Percentiles rank a stretch among this genome's conserved stretches.
These are phyloP conservation scores for Aeoliscus strigatus DNA, from an alignment of 2,797 vertebrate genomes.

Conservation along the genomic window DNA sequence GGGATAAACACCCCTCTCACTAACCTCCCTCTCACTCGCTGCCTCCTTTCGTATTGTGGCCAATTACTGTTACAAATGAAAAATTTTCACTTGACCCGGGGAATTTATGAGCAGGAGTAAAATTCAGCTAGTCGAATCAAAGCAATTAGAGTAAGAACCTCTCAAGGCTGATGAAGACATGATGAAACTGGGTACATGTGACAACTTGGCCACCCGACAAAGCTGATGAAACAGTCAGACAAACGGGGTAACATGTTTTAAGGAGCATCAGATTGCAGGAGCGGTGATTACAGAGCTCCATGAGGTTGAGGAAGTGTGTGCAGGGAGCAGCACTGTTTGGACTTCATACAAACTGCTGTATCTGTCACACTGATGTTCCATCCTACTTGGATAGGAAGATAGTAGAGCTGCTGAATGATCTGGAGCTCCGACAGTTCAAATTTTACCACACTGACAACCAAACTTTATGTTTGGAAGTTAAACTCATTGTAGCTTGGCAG, in stretches of 20 bases:
- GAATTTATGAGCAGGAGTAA: conserved; percentile 57
- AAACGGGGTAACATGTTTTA: conserved; percentile 68
- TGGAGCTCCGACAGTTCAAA: conserved; percentile 36
- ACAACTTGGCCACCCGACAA: conserved; percentile 72
- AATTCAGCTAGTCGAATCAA: conserved; percentile 49
- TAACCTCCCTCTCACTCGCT: conserved; percentile 23
- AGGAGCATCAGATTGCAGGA: conserved; percentile 52
- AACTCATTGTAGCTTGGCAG: conserved; percentile 35
- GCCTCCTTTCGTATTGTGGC: conserved; percentile 51
- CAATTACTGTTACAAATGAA: conserved; percentile 68
- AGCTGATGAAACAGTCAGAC: conserved; percentile 72
- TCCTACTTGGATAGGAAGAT: conserved; percentile 14
- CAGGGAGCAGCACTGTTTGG: conserved; percentile 42
- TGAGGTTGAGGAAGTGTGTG: conserved; percentile 14
- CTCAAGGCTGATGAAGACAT: conserved; percentile 69
- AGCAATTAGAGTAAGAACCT: conserved; percentile 53
- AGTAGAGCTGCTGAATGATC: conserved; percentile 37
- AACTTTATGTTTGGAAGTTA: conserved; percentile 5
- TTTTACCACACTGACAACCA: conserved; percentile 40
- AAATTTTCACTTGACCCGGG: conserved; percentile 58
- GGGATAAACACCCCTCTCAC: conserved; percentile 44
- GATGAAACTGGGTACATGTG: conserved; percentile 72
- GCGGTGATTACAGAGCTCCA: conserved; percentile 51
- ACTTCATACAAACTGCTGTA: conserved; percentile 43
- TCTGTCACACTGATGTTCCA: conserved; percentile 31